Percentiles rank a stretch among this genome's conserved stretches.
Conservation (phyloP, 2,888 invertebrate genomes). For the Cephus sareptanus region DNA sequence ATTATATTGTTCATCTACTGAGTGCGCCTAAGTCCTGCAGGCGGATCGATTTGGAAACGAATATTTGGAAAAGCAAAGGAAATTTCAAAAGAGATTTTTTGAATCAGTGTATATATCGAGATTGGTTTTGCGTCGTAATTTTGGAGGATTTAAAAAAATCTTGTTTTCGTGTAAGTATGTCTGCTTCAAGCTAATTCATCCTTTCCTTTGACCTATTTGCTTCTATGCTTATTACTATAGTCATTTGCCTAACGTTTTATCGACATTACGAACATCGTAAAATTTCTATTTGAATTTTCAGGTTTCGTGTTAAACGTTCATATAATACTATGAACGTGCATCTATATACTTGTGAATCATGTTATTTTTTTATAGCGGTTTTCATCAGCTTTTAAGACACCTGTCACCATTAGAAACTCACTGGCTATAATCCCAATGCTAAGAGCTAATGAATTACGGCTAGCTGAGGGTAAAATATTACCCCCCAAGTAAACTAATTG, state of each 20-base stretch:
- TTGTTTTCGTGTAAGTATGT: background rate
- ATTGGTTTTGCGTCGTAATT: background rate
- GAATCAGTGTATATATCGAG: background rate
- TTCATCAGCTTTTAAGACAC: background rate
- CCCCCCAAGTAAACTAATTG: constrained; percentile 59
- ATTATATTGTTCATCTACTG: constrained; percentile 29
- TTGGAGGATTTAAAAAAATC: background rate
- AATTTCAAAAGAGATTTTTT: background rate
- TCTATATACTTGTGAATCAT: background rate
- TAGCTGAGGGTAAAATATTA: constrained; percentile 55
- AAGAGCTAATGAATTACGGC: constrained; percentile 43
- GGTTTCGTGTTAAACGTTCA: background rate
- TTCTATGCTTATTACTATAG: background rate
- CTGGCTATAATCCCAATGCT: constrained; percentile 11
- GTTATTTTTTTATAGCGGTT: background rate
- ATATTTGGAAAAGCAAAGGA: background rate
- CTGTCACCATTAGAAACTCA: constrained; percentile 22
- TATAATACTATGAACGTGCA: background rate
- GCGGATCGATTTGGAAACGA: background rate
- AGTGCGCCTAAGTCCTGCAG: background rate
- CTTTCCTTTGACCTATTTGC: background rate
- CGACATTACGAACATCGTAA: background rate
- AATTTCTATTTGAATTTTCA: background rate
- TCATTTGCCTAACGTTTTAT: background rate
- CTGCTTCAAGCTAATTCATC: no score